These are phyloP conservation scores for Pavo muticus DNA, from an alignment of 2,113 vertebrate species.

Conservation along the genomic window DNA sequence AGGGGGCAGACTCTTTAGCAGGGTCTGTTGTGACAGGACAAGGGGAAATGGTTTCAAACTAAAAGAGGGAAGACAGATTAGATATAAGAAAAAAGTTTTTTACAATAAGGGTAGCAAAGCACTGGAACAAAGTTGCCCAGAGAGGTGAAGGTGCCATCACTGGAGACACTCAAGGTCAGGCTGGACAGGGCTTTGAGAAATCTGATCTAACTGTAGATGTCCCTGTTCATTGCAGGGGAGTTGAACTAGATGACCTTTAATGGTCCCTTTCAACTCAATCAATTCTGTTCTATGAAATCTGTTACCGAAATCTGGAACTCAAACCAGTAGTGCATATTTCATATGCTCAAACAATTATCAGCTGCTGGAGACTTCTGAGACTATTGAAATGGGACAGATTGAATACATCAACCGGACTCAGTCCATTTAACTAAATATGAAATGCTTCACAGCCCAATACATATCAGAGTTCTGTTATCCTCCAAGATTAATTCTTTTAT, in stretches of 20 bases:
- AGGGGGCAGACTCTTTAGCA: too few species aligned
- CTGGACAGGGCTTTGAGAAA: too few species aligned
- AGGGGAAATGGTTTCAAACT: too few species aligned
- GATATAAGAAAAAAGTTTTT: too few species aligned
- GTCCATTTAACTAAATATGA: constrained; percentile 24
- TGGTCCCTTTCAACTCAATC: background rate
- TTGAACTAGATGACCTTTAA: background rate
- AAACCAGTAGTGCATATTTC: background rate
- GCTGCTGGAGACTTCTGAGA: background rate
- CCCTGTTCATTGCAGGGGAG: background rate
- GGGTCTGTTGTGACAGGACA: too few species aligned
- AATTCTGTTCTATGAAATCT: background rate
- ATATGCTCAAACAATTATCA: background rate
- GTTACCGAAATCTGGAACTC: background rate
- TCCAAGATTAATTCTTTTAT: constrained; percentile 14
- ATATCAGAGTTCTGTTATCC: background rate
- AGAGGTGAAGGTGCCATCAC: too few species aligned
- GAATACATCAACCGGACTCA: constrained; percentile 33
- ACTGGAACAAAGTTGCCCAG: too few species aligned
- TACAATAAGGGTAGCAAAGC: too few species aligned
- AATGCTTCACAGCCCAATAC: background rate
- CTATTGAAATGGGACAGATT: constrained; percentile 4
- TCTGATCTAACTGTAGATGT: too few species aligned
- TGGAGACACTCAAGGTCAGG: too few species aligned
- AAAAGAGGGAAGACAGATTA: too few species aligned